Conservation (phyloP, 2,888 invertebrate genomes). For the Pterostichus madidus region DNA sequence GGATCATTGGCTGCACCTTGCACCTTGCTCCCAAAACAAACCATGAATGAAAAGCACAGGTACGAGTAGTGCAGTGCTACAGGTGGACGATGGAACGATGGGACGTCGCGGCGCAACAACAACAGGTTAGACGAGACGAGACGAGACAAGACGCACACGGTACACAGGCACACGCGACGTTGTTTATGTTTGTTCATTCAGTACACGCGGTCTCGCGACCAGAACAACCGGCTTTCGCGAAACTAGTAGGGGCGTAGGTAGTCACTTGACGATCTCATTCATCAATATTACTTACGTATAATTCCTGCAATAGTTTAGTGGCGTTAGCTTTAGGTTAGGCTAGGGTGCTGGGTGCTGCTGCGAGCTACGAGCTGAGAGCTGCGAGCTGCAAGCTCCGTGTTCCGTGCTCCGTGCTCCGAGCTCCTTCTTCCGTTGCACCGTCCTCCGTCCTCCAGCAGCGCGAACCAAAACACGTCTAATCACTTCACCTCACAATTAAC, state of each 20-base stretch:
- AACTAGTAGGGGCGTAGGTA: slow-evolving; percentile 76
- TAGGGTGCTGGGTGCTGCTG: too few species aligned
- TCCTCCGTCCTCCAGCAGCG: slow-evolving; percentile 7
- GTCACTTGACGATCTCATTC: slow-evolving; percentile 49
- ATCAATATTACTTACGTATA: slow-evolving; percentile 36
- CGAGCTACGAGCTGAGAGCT: too few species aligned
- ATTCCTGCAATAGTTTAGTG: neutral
- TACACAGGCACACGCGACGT: slow-evolving; percentile 39
- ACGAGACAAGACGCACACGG: too few species aligned
- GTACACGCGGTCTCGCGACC: slow-evolving; percentile 63
- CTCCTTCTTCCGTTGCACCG: too few species aligned
- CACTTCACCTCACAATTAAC: slow-evolving; percentile 65
- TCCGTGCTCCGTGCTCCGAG: too few species aligned
- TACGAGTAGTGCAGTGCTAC: neutral
- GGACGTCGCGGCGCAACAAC: slow-evolving; percentile 9
- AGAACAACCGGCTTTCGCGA: slow-evolving; percentile 68
- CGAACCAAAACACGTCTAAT: slow-evolving; percentile 38
- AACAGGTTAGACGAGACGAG: neutral
- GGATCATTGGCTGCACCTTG: slow-evolving; percentile 46
- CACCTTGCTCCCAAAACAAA: slow-evolving; percentile 61
- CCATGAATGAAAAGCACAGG: slow-evolving; percentile 63
- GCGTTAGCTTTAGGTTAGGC: neutral
- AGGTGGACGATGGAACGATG: neutral
- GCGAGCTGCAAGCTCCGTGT: neutral
- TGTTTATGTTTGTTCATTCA: slow-evolving; percentile 64